Base-by-base conservation (phyloP, 1,140 invertebrate species). In the Homalodisca vitripennis region DNA sequence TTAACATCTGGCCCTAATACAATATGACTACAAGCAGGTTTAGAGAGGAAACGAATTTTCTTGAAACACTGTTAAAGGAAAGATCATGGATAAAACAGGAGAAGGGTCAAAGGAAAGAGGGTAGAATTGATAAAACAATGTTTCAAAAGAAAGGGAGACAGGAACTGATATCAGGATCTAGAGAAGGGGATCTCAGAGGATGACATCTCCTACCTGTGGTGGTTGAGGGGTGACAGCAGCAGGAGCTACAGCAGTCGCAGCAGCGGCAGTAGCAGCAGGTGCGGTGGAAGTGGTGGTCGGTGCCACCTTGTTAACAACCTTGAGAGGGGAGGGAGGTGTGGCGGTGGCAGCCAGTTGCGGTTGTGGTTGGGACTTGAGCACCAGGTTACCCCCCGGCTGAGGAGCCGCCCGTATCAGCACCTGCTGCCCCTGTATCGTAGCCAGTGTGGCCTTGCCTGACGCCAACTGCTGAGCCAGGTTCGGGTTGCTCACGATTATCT, bases 391-490 rank as follows among this genome's bases (percentile, higher is more conserved):
- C n/a, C n/a, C 24, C 47, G 62, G 67, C 17, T 66, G 63, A 3
- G 87, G 85, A n/a, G 81, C 78, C 26, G 80, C 80, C 63, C 89
- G 82, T 29, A 94, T 90, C 6, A 89, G 77, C 17, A 94, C 90
- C 79, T 93, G 92, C 73, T 94, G 92, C 0, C 92, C 92, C 74
- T 90, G 89, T 6, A 92, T 87, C 3, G 89, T 92, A 1, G 91
- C 89, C n/a, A 94, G 79, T 2, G 75, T 75, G 1, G 92, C 85
- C 78, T 92, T 92, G 10, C 90, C 91, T 26, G 87, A 83, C 0
- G 89, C 89, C 46, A 92, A 81, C 75, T 92, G 90, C 76, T 92
- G 90, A 0, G 88, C 89, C 17, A 92, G 78, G 51, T 82, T 87
- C 0, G 87, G 85, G 78, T 89, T 91, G 69, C 88, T 92, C 17